Evolutionary conservation across 2,888 invertebrate genomes (phyloP), one percentile per base, ranked within the genome.

Genomic region (Colletes collaris): DNA sequence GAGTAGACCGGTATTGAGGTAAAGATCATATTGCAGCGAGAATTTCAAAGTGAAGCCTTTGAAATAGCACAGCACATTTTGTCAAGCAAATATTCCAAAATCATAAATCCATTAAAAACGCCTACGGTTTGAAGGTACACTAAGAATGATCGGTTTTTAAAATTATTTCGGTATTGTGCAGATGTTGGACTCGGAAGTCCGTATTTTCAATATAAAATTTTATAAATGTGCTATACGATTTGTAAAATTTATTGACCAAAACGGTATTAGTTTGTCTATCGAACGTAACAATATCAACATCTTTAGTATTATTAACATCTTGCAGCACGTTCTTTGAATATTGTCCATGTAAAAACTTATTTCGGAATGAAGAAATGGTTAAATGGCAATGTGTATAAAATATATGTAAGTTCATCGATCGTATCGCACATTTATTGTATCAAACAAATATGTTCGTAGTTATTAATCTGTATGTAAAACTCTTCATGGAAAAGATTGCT

Each of bases 1-100:
- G 85, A 87, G 86, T 90, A 89, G 89, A 90, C 89, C 86, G 85
- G 56, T 80, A 77, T 72, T 65, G 67, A 68, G 68, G 72, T 86
- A 86, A 88, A 89, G 87, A 89, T 79, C 71, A 74, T 82, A 85
- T 84, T 88, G 84, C 87, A 85, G 68, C 83, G 81, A 84, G 80
- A 80, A 70, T 73, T 82, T 67, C 69, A 60, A 79, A 56, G 68
- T 67, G 67, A 76, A 74, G 37, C 65, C 70, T 79, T 81, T 68
- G 46, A 79, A 72, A 67, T 65, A 77, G 69, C 70, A 81, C 63
- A 76, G 75, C 52, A 79, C 76, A 76, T 84, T 88, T 78, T 78
- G 76, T 78, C 69, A 72, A 86, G 75, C 65, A 78, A 84, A 82
- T 65, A 78, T 82, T 82, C 69, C 69, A 79, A 82, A 81, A 76